These are phyloP conservation scores for human (Homo sapiens) DNA, from an alignment of 2,113 vertebrate species.

Conservation along the genomic window DNA sequence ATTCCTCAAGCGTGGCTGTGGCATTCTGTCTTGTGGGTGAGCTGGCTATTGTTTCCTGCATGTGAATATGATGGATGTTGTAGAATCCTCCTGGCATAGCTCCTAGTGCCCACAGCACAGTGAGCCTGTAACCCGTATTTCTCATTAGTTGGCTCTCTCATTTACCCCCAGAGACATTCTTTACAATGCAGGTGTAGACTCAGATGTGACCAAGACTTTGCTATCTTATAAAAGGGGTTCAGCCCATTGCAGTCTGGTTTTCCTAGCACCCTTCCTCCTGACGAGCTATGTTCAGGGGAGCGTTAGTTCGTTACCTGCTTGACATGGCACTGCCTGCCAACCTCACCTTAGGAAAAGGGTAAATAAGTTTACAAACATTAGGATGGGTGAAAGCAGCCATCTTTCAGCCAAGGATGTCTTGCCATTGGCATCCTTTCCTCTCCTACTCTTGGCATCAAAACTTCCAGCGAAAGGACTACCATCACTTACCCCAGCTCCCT, in stretches of 20 bases:
- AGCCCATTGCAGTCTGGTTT: background rate
- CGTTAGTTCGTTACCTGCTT: rapidly evolving
- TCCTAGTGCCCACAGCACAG: background rate
- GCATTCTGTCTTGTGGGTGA: background rate
- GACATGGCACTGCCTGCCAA: background rate
- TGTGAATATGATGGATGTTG: background rate
- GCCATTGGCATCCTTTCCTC: background rate
- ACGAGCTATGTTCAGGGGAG: background rate
- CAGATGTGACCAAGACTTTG: no score
- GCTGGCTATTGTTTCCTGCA: background rate
- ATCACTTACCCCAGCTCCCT: background rate
- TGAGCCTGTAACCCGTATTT: background rate
- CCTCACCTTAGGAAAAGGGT: background rate
- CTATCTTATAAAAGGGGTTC: background rate
- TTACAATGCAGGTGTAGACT: background rate
- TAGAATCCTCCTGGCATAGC: background rate
- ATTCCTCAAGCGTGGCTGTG: background rate
- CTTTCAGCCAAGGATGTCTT: background rate
- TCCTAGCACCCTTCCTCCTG: rapidly evolving
- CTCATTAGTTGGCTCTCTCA: background rate
- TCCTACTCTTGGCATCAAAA: background rate
- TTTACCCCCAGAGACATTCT: background rate
- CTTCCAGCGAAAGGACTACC: background rate
- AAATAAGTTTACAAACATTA: background rate
- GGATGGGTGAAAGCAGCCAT: background rate